These are phyloP conservation scores for Fulmarus glacialis DNA, from an alignment of 2,113 vertebrate genomes.

Conservation along the genomic window DNA sequence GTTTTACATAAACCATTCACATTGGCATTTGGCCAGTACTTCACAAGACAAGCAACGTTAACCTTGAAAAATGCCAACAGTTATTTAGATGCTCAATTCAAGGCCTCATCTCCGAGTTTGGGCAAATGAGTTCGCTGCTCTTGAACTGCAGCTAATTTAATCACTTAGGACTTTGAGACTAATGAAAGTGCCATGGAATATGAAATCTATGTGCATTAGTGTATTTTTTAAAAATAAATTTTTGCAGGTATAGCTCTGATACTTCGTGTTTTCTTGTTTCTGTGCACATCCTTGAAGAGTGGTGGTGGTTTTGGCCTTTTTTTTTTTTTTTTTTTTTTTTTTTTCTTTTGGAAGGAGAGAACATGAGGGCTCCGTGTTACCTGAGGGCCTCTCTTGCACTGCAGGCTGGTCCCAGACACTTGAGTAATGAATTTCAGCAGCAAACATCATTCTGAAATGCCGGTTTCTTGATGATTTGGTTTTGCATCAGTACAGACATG, in stretches of 20 bases:
- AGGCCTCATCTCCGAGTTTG: neutral
- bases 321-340: too few relatives aligned
- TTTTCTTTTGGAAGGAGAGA: neutral
- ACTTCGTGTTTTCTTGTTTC: accelerated
- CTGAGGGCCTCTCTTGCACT: neutral
- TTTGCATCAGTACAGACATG: neutral
- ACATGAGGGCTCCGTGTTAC: neutral
- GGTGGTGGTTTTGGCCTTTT: accelerated
- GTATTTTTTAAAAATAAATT: neutral
- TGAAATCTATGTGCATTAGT: neutral
- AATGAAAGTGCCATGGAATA: neutral
- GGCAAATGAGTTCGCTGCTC: neutral
- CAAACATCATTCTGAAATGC: neutral
- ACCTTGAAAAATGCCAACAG: neutral
- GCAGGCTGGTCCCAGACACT: neutral
- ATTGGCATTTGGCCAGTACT: neutral
- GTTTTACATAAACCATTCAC: neutral
- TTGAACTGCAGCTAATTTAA: neutral
- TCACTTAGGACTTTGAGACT: neutral
- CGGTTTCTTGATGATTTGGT: neutral
- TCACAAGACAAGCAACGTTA: neutral
- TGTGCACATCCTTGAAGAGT: neutral
- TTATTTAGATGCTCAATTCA: neutral
- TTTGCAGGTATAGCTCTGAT: neutral
- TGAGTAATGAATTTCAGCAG: neutral